These are phyloP conservation scores for Porites cylindrica DNA, from an alignment of 92 coral and sea anemone species.

Conservation along the genomic window DNA sequence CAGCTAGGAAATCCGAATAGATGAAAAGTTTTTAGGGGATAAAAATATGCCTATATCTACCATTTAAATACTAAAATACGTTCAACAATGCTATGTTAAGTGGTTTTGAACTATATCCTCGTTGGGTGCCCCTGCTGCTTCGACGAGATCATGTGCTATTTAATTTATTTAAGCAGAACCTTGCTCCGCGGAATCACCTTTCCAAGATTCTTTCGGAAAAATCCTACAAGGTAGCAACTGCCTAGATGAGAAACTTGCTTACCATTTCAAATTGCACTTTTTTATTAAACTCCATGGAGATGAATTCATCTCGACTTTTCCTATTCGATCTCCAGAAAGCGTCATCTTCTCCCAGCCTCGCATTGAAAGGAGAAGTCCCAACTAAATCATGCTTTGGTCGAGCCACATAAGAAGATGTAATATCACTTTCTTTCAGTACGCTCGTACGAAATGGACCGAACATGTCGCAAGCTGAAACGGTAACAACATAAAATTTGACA, in stretches of 20 bases:
- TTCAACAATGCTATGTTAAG: no score
- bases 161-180: not conserved
- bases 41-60: no score
- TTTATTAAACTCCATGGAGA: not conserved
- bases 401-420: not conserved
- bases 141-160: no score
- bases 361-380: not conserved
- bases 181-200: not conserved
- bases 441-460: not conserved
- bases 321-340: not conserved
- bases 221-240: no score
- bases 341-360: not conserved
- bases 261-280: conserved; percentile 3
- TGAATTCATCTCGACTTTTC: not conserved
- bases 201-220: not conserved
- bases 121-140: no score
- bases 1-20: no score
- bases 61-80: no score
- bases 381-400: no score
- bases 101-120: no score
- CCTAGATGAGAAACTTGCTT: not conserved
- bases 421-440: not conserved
- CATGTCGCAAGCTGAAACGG: not conserved
- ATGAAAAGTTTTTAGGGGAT: no score
- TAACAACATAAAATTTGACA: not conserved